A percentile compares a stretch with the other conserved stretches of the same genome.
phyloP scores from a whole-genome alignment of 1,140 invertebrate genomes.

The Trachymyrmex septentrionalis region DNA sequence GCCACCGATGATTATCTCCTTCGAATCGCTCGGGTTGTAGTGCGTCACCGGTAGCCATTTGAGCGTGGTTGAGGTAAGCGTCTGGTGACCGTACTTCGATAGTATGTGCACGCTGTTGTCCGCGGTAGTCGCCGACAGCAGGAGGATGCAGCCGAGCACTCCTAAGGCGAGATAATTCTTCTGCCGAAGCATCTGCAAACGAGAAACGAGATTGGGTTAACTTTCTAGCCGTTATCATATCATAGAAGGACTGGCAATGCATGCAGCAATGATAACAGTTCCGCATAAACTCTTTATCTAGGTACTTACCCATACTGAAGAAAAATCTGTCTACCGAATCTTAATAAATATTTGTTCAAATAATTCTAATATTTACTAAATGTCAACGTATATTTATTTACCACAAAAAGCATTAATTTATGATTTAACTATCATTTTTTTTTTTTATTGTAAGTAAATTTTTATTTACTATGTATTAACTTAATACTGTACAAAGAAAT shows the following conservation, averaged over 20 bases:
- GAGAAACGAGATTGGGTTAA: constrained; percentile 62
- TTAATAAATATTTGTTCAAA: too few relatives aligned
- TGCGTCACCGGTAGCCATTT: constrained; percentile 87
- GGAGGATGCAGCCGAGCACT: constrained; percentile 66
- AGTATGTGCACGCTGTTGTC: constrained; percentile 85
- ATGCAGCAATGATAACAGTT: background rate
- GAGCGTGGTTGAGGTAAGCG: constrained; percentile 88
- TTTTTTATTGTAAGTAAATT: too few relatives aligned
- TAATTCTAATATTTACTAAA: too few relatives aligned
- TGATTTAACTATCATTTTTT: too few relatives aligned
- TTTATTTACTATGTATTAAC: too few relatives aligned
- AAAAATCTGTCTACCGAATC: too few relatives aligned
- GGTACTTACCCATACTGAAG: too few relatives aligned
- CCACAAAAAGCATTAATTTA: too few relatives aligned
- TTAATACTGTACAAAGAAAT: too few relatives aligned
- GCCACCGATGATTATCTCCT: constrained; percentile 87
- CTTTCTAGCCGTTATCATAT: background rate
- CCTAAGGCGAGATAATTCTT: constrained; percentile 68
- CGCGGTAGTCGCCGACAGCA: constrained; percentile 75
- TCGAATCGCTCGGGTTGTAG: constrained; percentile 80
- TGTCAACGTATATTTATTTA: too few relatives aligned
- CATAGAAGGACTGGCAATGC: background rate
- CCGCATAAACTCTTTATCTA: background rate
- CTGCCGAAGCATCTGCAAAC: constrained; percentile 81
- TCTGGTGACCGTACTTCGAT: constrained; percentile 82